A percentile compares a stretch with the other conserved stretches of the same genome.
Conservation (phyloP, 2,888 invertebrate species). For the Rhamnusium bicolor region DNA sequence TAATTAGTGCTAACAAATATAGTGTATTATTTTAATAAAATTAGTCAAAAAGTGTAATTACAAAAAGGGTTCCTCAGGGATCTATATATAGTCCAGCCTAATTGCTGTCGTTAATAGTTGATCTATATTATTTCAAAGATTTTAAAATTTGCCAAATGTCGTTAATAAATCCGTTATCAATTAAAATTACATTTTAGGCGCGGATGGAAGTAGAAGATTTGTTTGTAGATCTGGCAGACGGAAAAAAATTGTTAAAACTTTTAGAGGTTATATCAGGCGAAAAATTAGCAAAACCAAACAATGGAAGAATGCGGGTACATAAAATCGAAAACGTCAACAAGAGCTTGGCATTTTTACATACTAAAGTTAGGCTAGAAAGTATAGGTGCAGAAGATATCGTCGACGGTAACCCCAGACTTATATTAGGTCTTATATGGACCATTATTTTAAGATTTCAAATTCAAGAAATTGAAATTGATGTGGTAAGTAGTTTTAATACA, state of each 20-base stretch:
- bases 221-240: slow-evolving; percentile 96
- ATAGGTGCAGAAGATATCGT: slow-evolving; percentile 99
- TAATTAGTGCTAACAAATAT: too few relatives aligned
- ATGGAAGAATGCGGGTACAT: slow-evolving; percentile 96
- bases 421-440: slow-evolving; percentile 98
- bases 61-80: too few relatives aligned
- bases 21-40: too few relatives aligned
- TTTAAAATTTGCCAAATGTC: too few relatives aligned
- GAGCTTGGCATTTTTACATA: slow-evolving; percentile 95
- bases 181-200: slow-evolving; percentile 77
- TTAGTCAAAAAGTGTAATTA: too few relatives aligned
- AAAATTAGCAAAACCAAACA: slow-evolving; percentile 96
- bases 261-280: slow-evolving; percentile 99
- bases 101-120: too few relatives aligned
- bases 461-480: slow-evolving; percentile 97
- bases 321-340: slow-evolving; percentile 99
- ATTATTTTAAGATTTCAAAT: slow-evolving; percentile 99
- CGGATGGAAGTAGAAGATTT: slow-evolving; percentile 98
- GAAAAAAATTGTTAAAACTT: slow-evolving; percentile 91
- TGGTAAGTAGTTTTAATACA: slow-evolving; percentile 76
- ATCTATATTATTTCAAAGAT: too few relatives aligned
- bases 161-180: background rate
- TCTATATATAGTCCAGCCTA: too few relatives aligned
- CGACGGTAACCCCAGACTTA: slow-evolving; percentile 96
- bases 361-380: slow-evolving; percentile 96